Conservation (phyloP, 2,113 vertebrate species). For the Pseudolaguvia tuberculata region DNA sequence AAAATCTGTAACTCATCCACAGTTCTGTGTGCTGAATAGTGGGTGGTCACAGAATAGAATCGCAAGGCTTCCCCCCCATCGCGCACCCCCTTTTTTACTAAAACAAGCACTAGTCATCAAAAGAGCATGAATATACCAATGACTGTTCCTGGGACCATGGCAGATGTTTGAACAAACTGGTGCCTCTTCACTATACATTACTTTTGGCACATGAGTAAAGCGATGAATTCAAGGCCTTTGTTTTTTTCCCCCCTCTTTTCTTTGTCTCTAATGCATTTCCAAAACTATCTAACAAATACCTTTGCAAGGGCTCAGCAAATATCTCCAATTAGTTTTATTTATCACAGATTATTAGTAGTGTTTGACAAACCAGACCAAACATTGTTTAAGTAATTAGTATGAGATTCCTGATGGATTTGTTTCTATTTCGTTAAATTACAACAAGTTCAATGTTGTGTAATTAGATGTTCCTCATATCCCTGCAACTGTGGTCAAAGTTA, state of each 20-base stretch:
- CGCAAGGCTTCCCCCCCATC: not conserved
- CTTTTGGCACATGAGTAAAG: not conserved
- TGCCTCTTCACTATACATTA: not conserved
- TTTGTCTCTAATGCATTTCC: conserved; percentile 2
- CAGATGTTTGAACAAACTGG: conserved; percentile 17
- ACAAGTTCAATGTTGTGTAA: conserved; percentile 1
- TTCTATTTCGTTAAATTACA: conserved; percentile 3
- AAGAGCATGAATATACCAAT: not conserved
- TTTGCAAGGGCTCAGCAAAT: conserved; percentile 1
- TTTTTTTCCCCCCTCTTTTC: not conserved
- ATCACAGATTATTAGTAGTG: conserved; percentile 15
- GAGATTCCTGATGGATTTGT: not conserved
- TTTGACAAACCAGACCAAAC: conserved; percentile 30
- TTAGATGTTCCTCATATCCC: not conserved
- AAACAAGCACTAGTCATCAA: conserved; percentile 8
- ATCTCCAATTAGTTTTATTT: conserved; percentile 12
- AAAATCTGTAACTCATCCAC: not conserved
- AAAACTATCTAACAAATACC: conserved; percentile 6
- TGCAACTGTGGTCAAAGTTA: not conserved
- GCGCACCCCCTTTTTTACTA: not conserved
- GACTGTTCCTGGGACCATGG: not conserved
- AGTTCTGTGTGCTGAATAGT: not conserved
- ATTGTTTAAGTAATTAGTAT: conserved; percentile 3
- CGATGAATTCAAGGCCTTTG: not conserved
- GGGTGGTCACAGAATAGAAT: conserved; percentile 4